phyloP scores from a whole-genome alignment of 2,797 vertebrate species.

The Sebastes kiyomatsui region DNA sequence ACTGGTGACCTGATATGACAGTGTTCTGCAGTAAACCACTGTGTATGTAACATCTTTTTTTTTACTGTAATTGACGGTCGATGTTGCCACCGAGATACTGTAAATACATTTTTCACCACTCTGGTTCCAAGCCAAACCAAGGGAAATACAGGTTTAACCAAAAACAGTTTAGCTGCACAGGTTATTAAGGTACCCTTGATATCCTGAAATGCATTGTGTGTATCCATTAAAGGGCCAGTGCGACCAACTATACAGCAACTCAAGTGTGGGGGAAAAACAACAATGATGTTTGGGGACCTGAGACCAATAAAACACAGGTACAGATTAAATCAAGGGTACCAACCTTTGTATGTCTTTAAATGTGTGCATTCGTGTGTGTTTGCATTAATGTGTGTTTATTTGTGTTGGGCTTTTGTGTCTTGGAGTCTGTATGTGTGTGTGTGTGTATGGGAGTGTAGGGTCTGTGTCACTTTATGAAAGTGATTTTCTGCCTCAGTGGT shows the following conservation, averaged over 20 bases:
- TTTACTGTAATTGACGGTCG: neutral
- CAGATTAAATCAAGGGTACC: neutral
- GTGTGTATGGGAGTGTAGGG: neutral
- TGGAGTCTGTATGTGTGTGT: neutral
- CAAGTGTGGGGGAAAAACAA: neutral
- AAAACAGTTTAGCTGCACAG: neutral
- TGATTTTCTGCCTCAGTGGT: constrained; percentile 63
- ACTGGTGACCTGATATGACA: neutral
- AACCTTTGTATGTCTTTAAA: no score
- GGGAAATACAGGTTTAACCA: neutral
- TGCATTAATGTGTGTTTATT: neutral
- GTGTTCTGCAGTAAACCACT: constrained; percentile 5
- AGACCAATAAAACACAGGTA: neutral
- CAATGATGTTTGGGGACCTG: neutral
- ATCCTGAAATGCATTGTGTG: neutral
- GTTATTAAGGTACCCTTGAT: neutral
- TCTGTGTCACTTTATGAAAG: constrained; percentile 47
- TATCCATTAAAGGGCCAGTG: neutral
- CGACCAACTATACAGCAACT: no score
- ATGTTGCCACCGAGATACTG: neutral
- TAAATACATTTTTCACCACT: neutral
- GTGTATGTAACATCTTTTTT: neutral
- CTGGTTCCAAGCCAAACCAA: neutral
- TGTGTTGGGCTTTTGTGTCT: neutral
- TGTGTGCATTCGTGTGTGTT: neutral